Evolutionary conservation across 2,113 vertebrate genomes (phyloP).

Genomic region (Calyptommatus sinebrachiatus): DNA sequence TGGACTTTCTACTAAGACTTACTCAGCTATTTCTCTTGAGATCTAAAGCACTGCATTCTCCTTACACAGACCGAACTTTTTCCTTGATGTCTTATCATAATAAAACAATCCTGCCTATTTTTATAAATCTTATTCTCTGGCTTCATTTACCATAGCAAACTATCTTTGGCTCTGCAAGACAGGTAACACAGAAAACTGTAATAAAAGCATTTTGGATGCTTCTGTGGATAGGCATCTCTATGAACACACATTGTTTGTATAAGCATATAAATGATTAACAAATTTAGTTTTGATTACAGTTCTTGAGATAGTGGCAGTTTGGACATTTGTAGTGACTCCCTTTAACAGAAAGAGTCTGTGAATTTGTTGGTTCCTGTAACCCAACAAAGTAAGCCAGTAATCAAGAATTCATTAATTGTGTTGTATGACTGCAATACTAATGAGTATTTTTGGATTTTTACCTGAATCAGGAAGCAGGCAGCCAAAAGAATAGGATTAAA

Average conservation of each 20-base stretch:
- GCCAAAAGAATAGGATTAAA: fast-evolving
- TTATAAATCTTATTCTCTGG: neutral
- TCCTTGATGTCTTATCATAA: neutral
- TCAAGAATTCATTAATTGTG: constrained; percentile 30
- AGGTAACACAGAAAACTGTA: neutral
- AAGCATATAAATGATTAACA: neutral
- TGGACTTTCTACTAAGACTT: too few species aligned
- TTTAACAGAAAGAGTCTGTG: neutral
- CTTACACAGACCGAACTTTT: too few species aligned
- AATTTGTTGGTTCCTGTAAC: constrained; percentile 24
- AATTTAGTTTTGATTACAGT: neutral
- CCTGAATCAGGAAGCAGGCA: neutral
- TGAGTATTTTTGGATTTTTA: constrained; percentile 19
- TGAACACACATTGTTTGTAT: neutral
- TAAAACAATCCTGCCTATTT: neutral
- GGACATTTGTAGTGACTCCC: neutral
- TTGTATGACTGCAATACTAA: constrained; percentile 22
- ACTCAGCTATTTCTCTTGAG: too few species aligned
- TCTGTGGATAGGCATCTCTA: neutral
- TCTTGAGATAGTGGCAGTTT: neutral
- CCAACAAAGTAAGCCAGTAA: constrained; percentile 22
- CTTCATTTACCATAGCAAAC: neutral
- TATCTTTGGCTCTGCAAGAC: neutral
- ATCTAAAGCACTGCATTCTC: neutral
- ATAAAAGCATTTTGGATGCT: neutral